Conservation (phyloP, 2,888 invertebrate genomes). For the Teleogryllus oceanicus region DNA sequence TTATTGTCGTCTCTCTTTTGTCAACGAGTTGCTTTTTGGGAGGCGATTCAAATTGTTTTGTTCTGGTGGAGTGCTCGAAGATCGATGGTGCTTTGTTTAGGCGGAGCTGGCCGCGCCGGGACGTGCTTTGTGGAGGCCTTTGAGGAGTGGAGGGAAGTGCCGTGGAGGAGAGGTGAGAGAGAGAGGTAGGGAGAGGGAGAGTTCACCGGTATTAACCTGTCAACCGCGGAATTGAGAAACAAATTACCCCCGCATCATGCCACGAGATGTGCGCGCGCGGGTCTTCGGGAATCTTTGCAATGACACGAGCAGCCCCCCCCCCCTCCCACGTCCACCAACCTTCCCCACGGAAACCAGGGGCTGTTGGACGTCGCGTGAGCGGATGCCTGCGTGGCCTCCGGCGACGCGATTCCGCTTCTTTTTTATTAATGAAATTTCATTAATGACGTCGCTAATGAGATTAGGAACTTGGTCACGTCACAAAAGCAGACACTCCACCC, state of each 20-base stretch:
- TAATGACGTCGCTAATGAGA: not conserved
- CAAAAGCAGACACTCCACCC: too few species aligned
- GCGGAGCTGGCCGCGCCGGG: not conserved
- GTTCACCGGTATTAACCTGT: not conserved
- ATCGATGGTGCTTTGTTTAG: slow-evolving; percentile 18
- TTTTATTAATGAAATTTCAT: not conserved
- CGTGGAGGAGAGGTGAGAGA: too few species aligned
- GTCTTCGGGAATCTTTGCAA: slow-evolving; percentile 8
- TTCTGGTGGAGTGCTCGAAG: slow-evolving; percentile 1
- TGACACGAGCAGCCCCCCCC: not conserved
- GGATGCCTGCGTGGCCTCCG: not conserved
- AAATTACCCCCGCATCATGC: not conserved
- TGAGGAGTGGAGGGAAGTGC: not conserved
- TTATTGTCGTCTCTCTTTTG: not conserved
- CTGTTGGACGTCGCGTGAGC: not conserved
- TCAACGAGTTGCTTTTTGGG: not conserved
- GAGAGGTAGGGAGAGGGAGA: too few species aligned
- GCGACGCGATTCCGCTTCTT: not conserved
- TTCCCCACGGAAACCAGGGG: not conserved
- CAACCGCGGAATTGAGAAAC: not conserved
- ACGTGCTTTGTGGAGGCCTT: not conserved
- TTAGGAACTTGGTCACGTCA: too few species aligned
- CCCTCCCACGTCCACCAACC: not conserved
- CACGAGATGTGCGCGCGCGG: not conserved
- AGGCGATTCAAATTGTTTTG: slow-evolving; percentile 18